These are phyloP conservation scores for Plodia interpunctella DNA, from an alignment of 1,140 invertebrate genomes.

Conservation along the genomic window DNA sequence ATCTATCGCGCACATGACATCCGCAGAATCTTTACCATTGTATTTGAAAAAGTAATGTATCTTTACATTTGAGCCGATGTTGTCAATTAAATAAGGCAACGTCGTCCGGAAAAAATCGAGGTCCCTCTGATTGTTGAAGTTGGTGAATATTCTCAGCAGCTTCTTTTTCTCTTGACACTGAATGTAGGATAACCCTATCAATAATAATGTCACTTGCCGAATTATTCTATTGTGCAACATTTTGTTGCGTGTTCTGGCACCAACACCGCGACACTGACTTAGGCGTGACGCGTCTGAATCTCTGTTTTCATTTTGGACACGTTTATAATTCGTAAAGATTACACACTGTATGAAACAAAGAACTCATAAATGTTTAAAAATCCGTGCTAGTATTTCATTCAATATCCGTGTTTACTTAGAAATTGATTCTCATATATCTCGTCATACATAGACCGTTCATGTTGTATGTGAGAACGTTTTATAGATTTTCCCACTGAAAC, in stretches of 20 bases:
- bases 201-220: neutral
- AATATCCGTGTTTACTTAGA: neutral
- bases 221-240: neutral
- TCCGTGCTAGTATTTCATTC: too few relatives aligned
- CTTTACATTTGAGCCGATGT: conserved; percentile 23
- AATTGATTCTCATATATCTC: too few relatives aligned
- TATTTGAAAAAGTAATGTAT: conserved; percentile 29
- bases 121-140: conserved; percentile 29
- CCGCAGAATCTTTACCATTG: conserved; percentile 18
- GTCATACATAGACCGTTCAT: too few relatives aligned
- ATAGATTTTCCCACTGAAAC: too few relatives aligned
- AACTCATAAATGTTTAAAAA: neutral
- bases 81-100: conserved; percentile 32
- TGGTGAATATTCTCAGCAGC: conserved; percentile 25
- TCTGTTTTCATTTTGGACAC: neutral
- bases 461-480: too few relatives aligned
- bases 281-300: neutral
- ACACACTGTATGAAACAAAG: neutral
- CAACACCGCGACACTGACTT: neutral
- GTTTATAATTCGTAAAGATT: neutral
- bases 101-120: conserved; percentile 28
- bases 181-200: neutral
- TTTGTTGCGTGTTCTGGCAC: neutral
- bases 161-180: neutral
- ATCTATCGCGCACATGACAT: conserved; percentile 25